Base-by-base conservation (phyloP, 2,797 vertebrate species). In the Salmo trutta region DNA sequence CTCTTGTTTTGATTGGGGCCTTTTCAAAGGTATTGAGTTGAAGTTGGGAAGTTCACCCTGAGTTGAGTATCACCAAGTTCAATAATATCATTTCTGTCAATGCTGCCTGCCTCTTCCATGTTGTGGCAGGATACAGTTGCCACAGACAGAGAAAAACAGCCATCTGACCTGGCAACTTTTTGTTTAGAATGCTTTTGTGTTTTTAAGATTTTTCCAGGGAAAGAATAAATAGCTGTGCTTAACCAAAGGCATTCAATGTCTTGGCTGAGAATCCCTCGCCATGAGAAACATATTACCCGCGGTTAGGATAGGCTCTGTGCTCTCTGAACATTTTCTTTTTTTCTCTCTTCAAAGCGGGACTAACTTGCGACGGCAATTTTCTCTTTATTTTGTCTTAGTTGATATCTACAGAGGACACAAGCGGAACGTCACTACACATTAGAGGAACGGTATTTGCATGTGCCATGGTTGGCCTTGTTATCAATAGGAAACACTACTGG, bases 201-300 rank as follows among this genome's bases (percentile, higher is more conserved):
- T 89, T 79, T 83, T 79, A 16, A 54, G 68, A 56, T 36, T 78
- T 91, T 91, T 92, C 88, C 85, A 85, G 77, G 88, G 86, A 88
- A 79, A 82, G 79, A 91, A 91, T 90, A 93, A 95, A 93, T 90
- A 93, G 83, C 86, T 74, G 41, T 1, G 79, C 75, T 75, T 86
- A 89, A 91, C 90, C 89, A 90, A 91, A 93, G 91, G 87, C 85
- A 90, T 91, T 91, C 59, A 71, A 83, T 81, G 83, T 85, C 89
- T 24, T 77, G 81, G 76, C 83, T 75, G 47, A 83, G 89, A 91
- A 89, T 77, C 88, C 85, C 73, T 76, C 81, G 67, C 76, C 88
- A 92, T 91, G 86, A 92, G 91, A 91, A 92, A 91, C 84, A 77
- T 65, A 91, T 92, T 91, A 92, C 84, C 75, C 67, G 84, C 17